Base-by-base conservation (phyloP, 2,797 vertebrate genomes). In the Argyrosomus regius region DNA sequence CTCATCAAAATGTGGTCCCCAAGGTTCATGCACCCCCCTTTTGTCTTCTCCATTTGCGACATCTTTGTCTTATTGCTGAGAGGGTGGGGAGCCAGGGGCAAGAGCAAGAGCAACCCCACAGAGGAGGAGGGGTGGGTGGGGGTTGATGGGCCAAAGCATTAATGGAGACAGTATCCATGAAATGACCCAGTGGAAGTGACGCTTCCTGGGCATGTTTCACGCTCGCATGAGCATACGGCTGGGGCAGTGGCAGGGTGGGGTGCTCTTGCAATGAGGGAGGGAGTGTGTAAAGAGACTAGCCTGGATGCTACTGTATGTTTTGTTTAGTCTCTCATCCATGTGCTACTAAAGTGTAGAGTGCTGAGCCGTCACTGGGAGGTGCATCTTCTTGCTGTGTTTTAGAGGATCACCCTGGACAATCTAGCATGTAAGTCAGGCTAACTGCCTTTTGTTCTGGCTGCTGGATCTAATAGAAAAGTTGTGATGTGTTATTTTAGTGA, bases 101-200 rank as follows among this genome's bases (percentile, higher is more conserved):
- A 85, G 68, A 85, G 87, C 88, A 39, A 39, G 35, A 39, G 57
- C 86, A 87, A 90, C 84, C 91, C 82, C 81, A 77, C 61, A 65
- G 72, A 59, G 74, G 48, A 68, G 20, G 28, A 35, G 35, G 35
- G 8, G 20, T 22, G 77, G 59, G 20, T 50, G 52, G 64, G 66
- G 28, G 35, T 77, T 74, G 77, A 60, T 68, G 60, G 87, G 88
- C 65, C 80, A 58, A 35, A 65, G 77, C 80, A 69, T 89, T 93
- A 90, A 93, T 93, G 91, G 88, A 89, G 86, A 89, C 82, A 74
- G 87, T 75, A 88, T 87, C 81, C 86, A 89, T 86, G 91, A 90
- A 92, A 90, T 92, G 90, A 84, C 93, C 93, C 88, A 80, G 82
- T 92, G 88, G 87, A 94, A 91, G 91, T 91, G 89, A 91, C 76